Conservation (phyloP, 2,888 invertebrate genomes). For the Synanthedon tipuliformis region DNA sequence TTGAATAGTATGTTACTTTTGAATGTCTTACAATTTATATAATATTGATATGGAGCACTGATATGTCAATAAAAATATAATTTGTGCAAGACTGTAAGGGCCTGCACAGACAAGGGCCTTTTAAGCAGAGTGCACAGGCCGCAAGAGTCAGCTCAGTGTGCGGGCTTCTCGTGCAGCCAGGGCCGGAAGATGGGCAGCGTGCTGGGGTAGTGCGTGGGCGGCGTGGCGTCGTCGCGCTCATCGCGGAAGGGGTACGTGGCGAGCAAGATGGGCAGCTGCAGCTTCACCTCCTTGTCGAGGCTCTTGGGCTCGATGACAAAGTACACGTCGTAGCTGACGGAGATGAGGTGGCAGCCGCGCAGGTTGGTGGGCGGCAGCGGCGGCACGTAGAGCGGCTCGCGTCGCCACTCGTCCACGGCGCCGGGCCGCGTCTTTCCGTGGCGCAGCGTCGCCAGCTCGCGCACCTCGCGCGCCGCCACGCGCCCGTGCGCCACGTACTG, state of each 20-base stretch:
- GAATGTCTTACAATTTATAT: too few species aligned
- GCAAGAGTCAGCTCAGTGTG: conserved; percentile 22
- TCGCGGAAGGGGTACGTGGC: conserved; percentile 90
- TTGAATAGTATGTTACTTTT: too few species aligned
- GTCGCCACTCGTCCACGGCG: conserved; percentile 86
- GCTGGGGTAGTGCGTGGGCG: conserved; percentile 92
- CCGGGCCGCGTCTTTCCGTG: conserved; percentile 86
- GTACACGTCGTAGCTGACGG: conserved; percentile 94
- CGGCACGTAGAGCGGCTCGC: conserved; percentile 90
- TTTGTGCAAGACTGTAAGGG: too few species aligned
- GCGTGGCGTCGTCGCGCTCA: conserved; percentile 73
- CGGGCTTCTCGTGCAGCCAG: conserved; percentile 79
- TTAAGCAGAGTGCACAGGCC: too few species aligned
- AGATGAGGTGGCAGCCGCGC: conserved; percentile 92
- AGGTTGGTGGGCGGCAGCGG: conserved; percentile 95
- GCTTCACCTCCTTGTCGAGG: conserved; percentile 89
- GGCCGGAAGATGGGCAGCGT: conserved; percentile 92
- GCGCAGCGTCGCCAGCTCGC: conserved; percentile 83
- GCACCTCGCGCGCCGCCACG: conserved; percentile 86
- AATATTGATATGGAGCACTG: too few species aligned
- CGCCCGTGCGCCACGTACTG: conserved; percentile 89
- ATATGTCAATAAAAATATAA: too few species aligned
- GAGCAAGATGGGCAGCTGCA: conserved; percentile 91
- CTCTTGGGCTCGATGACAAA: conserved; percentile 93
- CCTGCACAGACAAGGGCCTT: too few species aligned